phyloP scores from a whole-genome alignment of 2,113 vertebrate genomes.

The pig (Sus scrofa) region T2T-Sscrofa CM000822.6:69634001-69634500 shows the following conservation, averaged over 20 bases:
- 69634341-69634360: slow-evolving; percentile 53
- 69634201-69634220: slow-evolving; percentile 64
- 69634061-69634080: slow-evolving; percentile 50
- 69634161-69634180: slow-evolving; percentile 43
- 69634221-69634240: slow-evolving; percentile 50
- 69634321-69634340: slow-evolving; percentile 61
- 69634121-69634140: slow-evolving; percentile 45
- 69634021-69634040: slow-evolving; percentile 55
- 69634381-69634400: slow-evolving; percentile 1
- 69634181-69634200: slow-evolving; percentile 59
- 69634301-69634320: not conserved
- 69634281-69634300: slow-evolving; percentile 59
- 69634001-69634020: slow-evolving; percentile 58
- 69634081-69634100: slow-evolving; percentile 13
- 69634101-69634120: slow-evolving; percentile 49
- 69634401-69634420: not conserved
- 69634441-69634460: not conserved
- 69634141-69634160: slow-evolving; percentile 58
- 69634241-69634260: slow-evolving; percentile 45
- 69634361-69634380: slow-evolving; percentile 43
- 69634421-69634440: not conserved
- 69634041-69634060: slow-evolving; percentile 27
- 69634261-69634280: slow-evolving; percentile 40
- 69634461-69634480: too few relatives aligned
- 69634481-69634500: not conserved